Percentiles rank a stretch among this genome's conserved stretches.
phyloP scores from a whole-genome alignment of 1,140 invertebrate genomes.

The Drosophila kohkoa region DNA sequence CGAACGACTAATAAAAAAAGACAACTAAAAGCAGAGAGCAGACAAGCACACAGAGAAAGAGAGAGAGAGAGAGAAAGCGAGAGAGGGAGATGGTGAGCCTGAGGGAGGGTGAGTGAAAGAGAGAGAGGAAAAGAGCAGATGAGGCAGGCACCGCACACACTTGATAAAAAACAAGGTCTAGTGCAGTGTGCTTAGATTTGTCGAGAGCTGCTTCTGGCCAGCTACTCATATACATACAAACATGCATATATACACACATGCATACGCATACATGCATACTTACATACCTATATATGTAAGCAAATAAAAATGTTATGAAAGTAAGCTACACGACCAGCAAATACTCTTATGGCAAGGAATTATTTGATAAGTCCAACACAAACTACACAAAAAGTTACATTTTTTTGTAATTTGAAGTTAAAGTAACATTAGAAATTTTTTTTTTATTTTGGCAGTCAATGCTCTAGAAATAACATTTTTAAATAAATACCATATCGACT shows the following conservation, averaged over 20 bases:
- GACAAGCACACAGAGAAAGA: neutral
- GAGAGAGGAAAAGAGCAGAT: neutral
- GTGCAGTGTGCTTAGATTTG: conserved; percentile 53
- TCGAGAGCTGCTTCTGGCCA: conserved; percentile 24
- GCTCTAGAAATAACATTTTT: too few relatives aligned
- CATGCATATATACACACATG: too few relatives aligned
- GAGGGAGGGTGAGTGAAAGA: neutral
- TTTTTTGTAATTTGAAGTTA: too few relatives aligned
- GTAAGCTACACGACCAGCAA: neutral
- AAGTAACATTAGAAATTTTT: too few relatives aligned
- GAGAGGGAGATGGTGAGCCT: too few relatives aligned
- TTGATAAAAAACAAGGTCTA: conserved; percentile 67
- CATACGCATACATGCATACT: too few relatives aligned
- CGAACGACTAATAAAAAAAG: conserved; percentile 74
- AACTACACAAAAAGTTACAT: too few relatives aligned
- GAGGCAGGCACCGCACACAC: neutral
- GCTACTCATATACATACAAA: conserved; percentile 7
- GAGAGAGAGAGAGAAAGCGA: neutral
- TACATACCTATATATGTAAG: neutral
- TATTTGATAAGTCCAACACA: too few relatives aligned
- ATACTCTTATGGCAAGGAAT: too few relatives aligned
- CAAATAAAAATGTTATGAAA: conserved; percentile 10
- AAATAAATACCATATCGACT: too few relatives aligned
- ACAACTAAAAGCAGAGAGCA: conserved; percentile 64
- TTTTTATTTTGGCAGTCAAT: too few relatives aligned